Percentiles rank a stretch among this genome's conserved stretches.
These are phyloP conservation scores for Adelphocoris suturalis DNA, from an alignment of 2,888 invertebrate genomes.

Conservation along the genomic window DNA sequence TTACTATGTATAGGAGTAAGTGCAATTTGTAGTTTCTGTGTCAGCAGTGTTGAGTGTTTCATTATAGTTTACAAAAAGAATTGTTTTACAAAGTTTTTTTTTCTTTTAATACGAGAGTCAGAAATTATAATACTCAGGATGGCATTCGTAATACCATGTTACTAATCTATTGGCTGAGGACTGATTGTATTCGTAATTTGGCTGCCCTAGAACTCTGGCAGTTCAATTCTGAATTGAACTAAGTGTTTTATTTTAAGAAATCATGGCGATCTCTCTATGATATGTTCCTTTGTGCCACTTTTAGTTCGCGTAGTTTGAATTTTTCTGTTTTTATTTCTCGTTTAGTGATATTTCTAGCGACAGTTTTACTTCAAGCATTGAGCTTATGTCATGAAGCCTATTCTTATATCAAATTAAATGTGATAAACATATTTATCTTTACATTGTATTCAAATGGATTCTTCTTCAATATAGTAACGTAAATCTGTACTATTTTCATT, in stretches of 20 bases:
- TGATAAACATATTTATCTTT: conserved; percentile 64
- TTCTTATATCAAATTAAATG: conserved; percentile 70
- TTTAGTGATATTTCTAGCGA: conserved; percentile 66
- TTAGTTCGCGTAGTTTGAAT: conserved; percentile 71
- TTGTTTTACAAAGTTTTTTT: conserved; percentile 73
- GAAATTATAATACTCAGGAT: conserved; percentile 74
- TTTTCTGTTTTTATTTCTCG: conserved; percentile 30
- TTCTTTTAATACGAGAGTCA: conserved; percentile 72
- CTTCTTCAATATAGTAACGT: conserved; percentile 48
- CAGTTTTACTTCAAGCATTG: conserved; percentile 60
- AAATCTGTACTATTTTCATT: conserved; percentile 40
- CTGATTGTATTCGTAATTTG: conserved; percentile 66
- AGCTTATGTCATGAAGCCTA: conserved; percentile 67
- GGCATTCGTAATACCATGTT: conserved; percentile 60
- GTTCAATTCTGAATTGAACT: conserved; percentile 59
- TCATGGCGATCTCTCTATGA: conserved; percentile 73
- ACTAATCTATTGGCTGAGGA: conserved; percentile 63
- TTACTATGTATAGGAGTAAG: conserved; percentile 73
- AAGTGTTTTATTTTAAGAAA: conserved; percentile 65
- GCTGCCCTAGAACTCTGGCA: conserved; percentile 54
- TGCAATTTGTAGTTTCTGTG: conserved; percentile 76
- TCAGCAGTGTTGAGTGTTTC: conserved; percentile 75
- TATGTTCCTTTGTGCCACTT: conserved; percentile 74
- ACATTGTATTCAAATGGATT: conserved; percentile 31
- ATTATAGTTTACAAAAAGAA: conserved; percentile 73